These are phyloP conservation scores for Imbricaverruca yamaguchii DNA, from an alignment of 2,888 invertebrate species.

Conservation along the genomic window DNA sequence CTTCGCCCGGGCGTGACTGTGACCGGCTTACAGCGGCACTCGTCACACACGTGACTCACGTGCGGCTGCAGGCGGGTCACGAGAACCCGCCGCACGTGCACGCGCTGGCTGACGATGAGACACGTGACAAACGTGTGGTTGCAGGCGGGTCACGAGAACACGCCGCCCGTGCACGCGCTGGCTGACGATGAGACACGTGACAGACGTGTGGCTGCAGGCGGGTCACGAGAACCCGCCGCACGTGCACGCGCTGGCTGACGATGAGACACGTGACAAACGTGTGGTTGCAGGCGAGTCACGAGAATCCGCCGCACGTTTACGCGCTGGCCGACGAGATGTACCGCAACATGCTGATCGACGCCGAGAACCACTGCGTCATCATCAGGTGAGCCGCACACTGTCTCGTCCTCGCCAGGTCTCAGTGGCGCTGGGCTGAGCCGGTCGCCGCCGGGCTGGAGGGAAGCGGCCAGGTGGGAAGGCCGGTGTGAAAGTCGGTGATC, in stretches of 20 bases:
- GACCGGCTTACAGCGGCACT: too few species aligned
- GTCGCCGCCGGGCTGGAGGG: too few species aligned
- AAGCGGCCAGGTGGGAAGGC: too few species aligned
- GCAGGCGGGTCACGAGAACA: constrained; percentile 60
- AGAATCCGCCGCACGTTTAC: constrained; percentile 62
- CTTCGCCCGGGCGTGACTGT: too few species aligned
- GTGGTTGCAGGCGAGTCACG: constrained; percentile 52
- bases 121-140: too few species aligned
- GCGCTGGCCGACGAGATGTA: constrained; percentile 63
- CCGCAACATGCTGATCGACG: constrained; percentile 60
- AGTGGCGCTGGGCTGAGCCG: too few species aligned
- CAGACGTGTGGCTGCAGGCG: constrained; percentile 43
- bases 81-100: constrained; percentile 64
- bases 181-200: constrained; percentile 50
- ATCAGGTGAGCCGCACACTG: constrained; percentile 48
- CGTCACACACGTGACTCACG: too few species aligned
- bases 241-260: constrained; percentile 58
- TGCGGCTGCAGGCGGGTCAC: constrained; percentile 54
- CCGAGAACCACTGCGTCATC: constrained; percentile 61
- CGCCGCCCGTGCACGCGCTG: constrained; percentile 60
- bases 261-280: constrained; percentile 34
- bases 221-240: constrained; percentile 64
- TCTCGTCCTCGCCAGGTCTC: too few species aligned
- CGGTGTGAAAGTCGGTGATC: too few species aligned
- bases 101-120: constrained; percentile 58